These are phyloP conservation scores for Drosophila ustulata DNA, from an alignment of 2,888 invertebrate genomes.

Conservation along the genomic window DNA sequence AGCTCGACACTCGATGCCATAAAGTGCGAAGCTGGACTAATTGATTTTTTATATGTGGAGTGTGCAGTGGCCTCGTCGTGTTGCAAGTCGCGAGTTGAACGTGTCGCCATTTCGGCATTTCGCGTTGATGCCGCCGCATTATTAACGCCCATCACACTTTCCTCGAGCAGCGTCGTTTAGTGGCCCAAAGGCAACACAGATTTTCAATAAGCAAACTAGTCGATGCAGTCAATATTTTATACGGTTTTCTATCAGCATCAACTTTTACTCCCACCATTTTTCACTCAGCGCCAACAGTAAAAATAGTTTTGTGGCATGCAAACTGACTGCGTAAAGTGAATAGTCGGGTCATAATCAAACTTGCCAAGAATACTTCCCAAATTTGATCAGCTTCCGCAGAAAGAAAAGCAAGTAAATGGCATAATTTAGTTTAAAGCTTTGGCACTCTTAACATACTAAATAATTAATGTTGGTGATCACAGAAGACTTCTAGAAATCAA, in stretches of 20 bases:
- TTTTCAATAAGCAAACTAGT: not conserved
- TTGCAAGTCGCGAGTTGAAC: not conserved
- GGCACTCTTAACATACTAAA: no score
- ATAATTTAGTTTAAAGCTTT: no score
- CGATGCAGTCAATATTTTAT: not conserved
- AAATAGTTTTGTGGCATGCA: no score
- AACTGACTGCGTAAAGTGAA: no score
- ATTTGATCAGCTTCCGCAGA: no score
- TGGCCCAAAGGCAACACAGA: not conserved
- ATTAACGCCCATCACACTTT: not conserved
- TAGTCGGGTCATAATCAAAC: no score
- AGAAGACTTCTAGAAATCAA: no score
- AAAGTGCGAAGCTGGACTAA: conserved; percentile 39
- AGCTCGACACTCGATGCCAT: not conserved
- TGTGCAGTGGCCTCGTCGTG: not conserved
- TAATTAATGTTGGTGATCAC: no score
- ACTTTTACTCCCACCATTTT: not conserved
- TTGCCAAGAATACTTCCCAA: no score
- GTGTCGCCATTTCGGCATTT: not conserved
- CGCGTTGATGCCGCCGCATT: conserved; percentile 6
- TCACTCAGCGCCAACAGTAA: no score
- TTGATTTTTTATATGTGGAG: conserved; percentile 61
- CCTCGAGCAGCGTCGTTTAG: not conserved
- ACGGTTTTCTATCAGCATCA: not conserved
- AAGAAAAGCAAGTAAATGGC: no score